These are phyloP conservation scores for Apocheima hispidaria DNA, from an alignment of 2,888 invertebrate species.

Conservation along the genomic window DNA sequence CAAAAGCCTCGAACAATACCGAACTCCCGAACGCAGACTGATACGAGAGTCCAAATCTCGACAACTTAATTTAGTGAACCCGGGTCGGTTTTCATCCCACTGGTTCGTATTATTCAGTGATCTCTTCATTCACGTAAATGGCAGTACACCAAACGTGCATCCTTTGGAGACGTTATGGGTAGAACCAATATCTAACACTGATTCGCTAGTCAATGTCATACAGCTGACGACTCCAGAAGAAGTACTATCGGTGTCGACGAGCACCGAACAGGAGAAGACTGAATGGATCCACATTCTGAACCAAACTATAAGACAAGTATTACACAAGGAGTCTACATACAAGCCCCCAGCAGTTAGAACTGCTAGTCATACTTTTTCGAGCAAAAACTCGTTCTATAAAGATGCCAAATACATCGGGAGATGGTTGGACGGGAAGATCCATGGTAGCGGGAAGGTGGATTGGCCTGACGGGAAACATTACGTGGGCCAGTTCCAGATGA, in stretches of 20 bases:
- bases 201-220: slow-evolving; percentile 87
- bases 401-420: slow-evolving; percentile 92
- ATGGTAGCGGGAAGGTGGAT: slow-evolving; percentile 93
- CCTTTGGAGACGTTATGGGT: slow-evolving; percentile 93
- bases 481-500: slow-evolving; percentile 92
- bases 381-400: slow-evolving; percentile 89
- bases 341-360: slow-evolving; percentile 90
- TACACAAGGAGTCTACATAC: slow-evolving; percentile 87
- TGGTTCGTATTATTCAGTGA: slow-evolving; percentile 94
- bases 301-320: slow-evolving; percentile 88
- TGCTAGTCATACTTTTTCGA: slow-evolving; percentile 90
- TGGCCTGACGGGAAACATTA: slow-evolving; percentile 94
- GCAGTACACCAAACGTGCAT: slow-evolving; percentile 88
- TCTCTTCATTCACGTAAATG: slow-evolving; percentile 91
- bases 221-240: slow-evolving; percentile 93
- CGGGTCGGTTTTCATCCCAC: slow-evolving; percentile 91
- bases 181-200: slow-evolving; percentile 89
- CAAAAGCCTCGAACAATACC: slow-evolving; percentile 87
- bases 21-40: slow-evolving; percentile 89
- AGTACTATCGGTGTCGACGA: slow-evolving; percentile 88
- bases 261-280: slow-evolving; percentile 89
- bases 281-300: slow-evolving; percentile 93
- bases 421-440: slow-evolving; percentile 94
- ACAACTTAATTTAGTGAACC: slow-evolving; percentile 89
- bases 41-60: slow-evolving; percentile 91